These are phyloP conservation scores for Babylonia areolata DNA, from an alignment of 1,140 invertebrate species.

Conservation along the genomic window DNA sequence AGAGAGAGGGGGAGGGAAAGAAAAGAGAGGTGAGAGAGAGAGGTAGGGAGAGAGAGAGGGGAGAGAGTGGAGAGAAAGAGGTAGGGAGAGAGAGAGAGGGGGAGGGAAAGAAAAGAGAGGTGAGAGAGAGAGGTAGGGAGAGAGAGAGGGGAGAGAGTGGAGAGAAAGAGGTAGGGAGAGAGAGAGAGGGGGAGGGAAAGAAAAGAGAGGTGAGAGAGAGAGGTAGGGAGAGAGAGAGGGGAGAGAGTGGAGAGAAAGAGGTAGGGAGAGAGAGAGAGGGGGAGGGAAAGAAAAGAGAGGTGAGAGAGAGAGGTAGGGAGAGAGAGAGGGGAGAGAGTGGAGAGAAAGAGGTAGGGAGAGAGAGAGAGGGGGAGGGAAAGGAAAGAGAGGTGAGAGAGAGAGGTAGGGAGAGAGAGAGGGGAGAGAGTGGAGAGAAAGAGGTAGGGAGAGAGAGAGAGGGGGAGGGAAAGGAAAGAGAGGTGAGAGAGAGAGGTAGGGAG, in stretches of 20 bases:
- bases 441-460: background rate
- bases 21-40: too few species aligned
- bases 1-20: background rate
- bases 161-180: background rate
- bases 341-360: background rate
- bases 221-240: background rate
- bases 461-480: too few species aligned
- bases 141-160: background rate
- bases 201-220: background rate
- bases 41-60: slow-evolving; percentile 10
- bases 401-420: background rate
- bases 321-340: background rate
- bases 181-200: background rate
- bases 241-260: background rate
- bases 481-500: too few species aligned
- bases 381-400: background rate
- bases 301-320: too few species aligned
- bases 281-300: background rate
- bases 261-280: background rate
- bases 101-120: background rate
- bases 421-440: background rate
- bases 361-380: background rate
- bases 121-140: background rate
- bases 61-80: background rate
- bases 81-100: background rate